These are phyloP conservation scores for Babylonia areolata DNA, from an alignment of 1,140 invertebrate species.

Conservation along the genomic window DNA sequence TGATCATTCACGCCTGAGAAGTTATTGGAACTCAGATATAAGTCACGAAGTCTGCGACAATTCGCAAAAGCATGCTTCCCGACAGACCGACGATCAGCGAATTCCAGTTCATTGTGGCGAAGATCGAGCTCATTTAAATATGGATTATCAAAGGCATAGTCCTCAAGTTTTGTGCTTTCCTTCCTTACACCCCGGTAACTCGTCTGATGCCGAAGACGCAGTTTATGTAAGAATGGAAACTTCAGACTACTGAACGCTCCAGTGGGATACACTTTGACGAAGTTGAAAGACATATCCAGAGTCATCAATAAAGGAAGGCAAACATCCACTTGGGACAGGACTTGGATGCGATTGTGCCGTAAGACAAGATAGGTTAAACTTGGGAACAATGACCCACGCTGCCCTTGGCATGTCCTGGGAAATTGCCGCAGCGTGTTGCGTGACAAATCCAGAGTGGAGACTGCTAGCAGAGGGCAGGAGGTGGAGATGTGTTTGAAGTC, in stretches of 20 bases:
- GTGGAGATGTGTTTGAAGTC: neutral
- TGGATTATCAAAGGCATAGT: neutral
- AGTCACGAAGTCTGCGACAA: neutral
- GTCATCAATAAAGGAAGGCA: neutral
- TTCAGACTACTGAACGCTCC: neutral
- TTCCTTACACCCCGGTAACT: neutral
- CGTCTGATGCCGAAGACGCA: neutral
- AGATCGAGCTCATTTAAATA: neutral
- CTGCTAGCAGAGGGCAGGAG: neutral
- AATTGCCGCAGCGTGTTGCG: neutral
- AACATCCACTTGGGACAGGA: neutral
- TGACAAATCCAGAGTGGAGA: neutral
- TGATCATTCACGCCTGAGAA: neutral
- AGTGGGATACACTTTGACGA: neutral
- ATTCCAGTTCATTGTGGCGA: neutral
- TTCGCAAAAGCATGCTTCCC: neutral
- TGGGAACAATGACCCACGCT: conserved; percentile 1
- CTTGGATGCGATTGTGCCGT: neutral
- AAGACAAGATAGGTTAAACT: neutral
- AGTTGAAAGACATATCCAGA: neutral
- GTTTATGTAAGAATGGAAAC: neutral
- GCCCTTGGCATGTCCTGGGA: neutral
- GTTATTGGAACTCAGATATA: neutral
- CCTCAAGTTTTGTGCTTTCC: neutral
- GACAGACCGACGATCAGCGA: neutral